Conservation (phyloP, 2,888 invertebrate genomes). For the Ashinkailepas kermadecensis region DNA sequence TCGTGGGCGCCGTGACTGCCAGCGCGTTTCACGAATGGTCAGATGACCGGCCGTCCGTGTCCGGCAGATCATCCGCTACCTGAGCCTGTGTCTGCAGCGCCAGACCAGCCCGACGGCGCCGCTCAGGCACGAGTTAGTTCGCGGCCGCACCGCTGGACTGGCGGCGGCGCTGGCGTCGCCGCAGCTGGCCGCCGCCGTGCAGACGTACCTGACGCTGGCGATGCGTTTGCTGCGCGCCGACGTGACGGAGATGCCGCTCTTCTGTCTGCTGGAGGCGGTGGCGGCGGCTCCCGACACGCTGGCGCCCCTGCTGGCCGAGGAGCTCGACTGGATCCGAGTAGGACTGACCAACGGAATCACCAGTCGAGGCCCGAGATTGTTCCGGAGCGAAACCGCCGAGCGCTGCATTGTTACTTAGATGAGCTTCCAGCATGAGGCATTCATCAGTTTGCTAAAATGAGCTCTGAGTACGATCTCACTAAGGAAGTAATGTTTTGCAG, state of each 20-base stretch:
- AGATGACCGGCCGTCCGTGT: neutral
- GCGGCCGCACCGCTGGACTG: conserved; percentile 8
- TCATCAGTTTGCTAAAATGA: too few relatives aligned
- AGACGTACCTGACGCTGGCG: conserved; percentile 26
- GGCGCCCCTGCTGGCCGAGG: conserved; percentile 54
- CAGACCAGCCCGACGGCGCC: conserved; percentile 3
- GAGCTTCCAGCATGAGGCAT: too few relatives aligned
- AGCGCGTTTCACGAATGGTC: too few relatives aligned
- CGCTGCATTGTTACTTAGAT: too few relatives aligned
- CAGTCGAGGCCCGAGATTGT: too few relatives aligned
- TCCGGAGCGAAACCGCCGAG: too few relatives aligned
- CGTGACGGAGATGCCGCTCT: conserved; percentile 64
- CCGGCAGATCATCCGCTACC: conserved; percentile 24
- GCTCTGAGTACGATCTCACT: too few relatives aligned
- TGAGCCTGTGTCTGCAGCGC: conserved; percentile 26
- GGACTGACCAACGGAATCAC: neutral
- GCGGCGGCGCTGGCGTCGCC: conserved; percentile 18
- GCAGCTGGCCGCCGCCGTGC: neutral
- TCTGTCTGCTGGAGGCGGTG: conserved; percentile 66
- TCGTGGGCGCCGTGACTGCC: too few relatives aligned
- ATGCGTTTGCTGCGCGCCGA: conserved; percentile 40
- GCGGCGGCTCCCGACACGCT: conserved; percentile 68
- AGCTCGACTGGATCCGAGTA: conserved; percentile 56
- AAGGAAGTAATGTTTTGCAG: too few relatives aligned
- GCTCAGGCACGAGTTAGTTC: neutral